Evolutionary conservation across 2,113 vertebrate species (phyloP), one percentile per base, ranked within the genome.

Genomic region (Eonycteris spelaea): DNA sequence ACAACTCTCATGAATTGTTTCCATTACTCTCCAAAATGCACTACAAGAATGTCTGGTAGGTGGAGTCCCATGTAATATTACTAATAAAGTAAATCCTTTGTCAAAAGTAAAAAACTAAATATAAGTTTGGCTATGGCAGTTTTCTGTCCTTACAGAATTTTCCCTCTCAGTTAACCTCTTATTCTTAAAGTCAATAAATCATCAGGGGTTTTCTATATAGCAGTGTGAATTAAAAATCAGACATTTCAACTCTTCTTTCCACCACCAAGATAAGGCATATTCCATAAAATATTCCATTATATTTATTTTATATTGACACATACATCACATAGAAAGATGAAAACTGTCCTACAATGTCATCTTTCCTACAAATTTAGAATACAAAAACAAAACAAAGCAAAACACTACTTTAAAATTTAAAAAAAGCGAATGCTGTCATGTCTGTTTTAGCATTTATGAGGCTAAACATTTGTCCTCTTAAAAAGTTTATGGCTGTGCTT

Each of bases 121-220:
- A 82, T 48, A 94, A 90, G 92, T 61, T 48, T 71, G 38, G 30
- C 28, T 77, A 38, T 22, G 15, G 73, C 5, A 86, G 80, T 55
- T 35, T 95, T 84, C 92, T 86, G 40, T 95, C 67, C 74, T 90
- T 90, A 30, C 6, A 87, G 87, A 92, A 80, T 3, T 80, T 87
- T 84, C 53, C 22, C 33, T 85, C 75, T 95, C 24, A 73, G 14
- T n/a, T 67, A 53, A 95, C 48, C 59, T 94, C 43, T 85, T 87
- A 79, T 45, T 93, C 51, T 92, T 55, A 84, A 90, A 93, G 84
- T 95, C 92, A 85, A 88, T 92, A 90, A 96, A 95, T 88, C 91
- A 92, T 88, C 28, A 59, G 53, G 35, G 73, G 13, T 33, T 73
- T 90, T 95, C 84, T 55, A 78, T 91, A 93, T 30, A 74, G 45